Base-by-base conservation (phyloP, 2,888 invertebrate genomes). In the Sisyra nigra region DNA sequence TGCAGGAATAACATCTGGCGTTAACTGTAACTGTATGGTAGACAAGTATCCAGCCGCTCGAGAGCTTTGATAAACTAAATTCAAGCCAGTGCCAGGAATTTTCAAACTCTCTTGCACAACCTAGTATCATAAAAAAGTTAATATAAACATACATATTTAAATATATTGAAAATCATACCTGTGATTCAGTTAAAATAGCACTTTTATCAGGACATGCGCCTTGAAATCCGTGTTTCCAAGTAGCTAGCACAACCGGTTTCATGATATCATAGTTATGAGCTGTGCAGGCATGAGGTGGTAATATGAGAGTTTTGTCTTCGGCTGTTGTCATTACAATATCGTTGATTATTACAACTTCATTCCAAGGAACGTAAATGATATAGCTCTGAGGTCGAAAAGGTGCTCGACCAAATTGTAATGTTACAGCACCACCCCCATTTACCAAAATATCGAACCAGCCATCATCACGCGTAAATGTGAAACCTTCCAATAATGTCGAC, bases 391-490 rank as follows among this genome's bases (percentile, higher is more conserved):
- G 80, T 49, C 86, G 79, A 65, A 92, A 92, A 2, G 91, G 91
- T 34, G 87, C 81, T 46, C 91, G 72, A 45, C 94, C 92, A 58
- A 98, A 96, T 59, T 92, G 88, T 41, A 98, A 66, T 0, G 88
- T 92, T 2, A 98, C 89, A 1, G 93, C 91, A 0, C 94, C 94
- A 1, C 97, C 98, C n/a, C 98, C 98, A 63, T 99, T 98, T 11
- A 98, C 96, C 57, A 98, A 73, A 41, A 99, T 73, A 66, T 99
- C 98, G 67, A 98, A 99, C 88, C 88, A 89, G 40, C 91, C 91
- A 54, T 89, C 89, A 51, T 88, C 87, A 46, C 89, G 70, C 3
- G 92, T 91, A 45, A 92, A 64, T 0, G 97, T 97, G 65, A 93
- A 94, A 10, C 97, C 97, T 69, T 93, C 94, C 39, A 89, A 71